These are phyloP conservation scores for Alitta virens DNA, from an alignment of 2,888 invertebrate genomes.

Conservation along the genomic window DNA sequence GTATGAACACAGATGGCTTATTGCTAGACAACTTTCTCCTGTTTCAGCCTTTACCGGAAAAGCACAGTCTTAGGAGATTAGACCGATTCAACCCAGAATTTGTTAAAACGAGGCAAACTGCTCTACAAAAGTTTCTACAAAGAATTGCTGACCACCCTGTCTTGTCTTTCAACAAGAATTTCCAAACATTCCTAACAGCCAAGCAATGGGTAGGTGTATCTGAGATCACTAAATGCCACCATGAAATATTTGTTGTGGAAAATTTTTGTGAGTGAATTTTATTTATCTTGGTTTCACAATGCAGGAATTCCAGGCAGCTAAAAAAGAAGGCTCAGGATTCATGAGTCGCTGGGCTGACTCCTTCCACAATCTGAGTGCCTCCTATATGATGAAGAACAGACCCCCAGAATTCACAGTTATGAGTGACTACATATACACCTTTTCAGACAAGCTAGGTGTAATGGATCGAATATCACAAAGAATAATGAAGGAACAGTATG, in stretches of 20 bases:
- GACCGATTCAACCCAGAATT: slow-evolving; percentile 73
- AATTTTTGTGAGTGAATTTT: neutral
- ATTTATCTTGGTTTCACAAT: slow-evolving; percentile 20
- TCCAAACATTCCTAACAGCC: slow-evolving; percentile 68
- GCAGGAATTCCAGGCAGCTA: slow-evolving; percentile 66
- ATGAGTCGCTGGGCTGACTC: slow-evolving; percentile 64
- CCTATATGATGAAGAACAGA: slow-evolving; percentile 63
- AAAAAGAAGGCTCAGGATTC: slow-evolving; percentile 64
- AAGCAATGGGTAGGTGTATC: slow-evolving; percentile 61
- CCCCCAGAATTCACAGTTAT: slow-evolving; percentile 67
- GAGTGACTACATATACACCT: slow-evolving; percentile 64
- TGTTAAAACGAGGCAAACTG: slow-evolving; percentile 67
- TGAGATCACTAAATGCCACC: neutral
- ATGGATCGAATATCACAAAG: slow-evolving; percentile 66
- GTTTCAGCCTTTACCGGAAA: slow-evolving; percentile 68
- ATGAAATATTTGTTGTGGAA: neutral
- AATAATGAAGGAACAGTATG: slow-evolving; percentile 30
- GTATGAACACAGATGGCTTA: neutral
- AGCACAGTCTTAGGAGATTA: slow-evolving; percentile 68
- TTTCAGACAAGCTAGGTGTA: slow-evolving; percentile 66
- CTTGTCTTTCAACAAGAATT: slow-evolving; percentile 66
- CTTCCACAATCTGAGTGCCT: slow-evolving; percentile 62
- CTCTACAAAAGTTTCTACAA: slow-evolving; percentile 67
- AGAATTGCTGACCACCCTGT: slow-evolving; percentile 71
- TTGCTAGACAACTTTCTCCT: slow-evolving; percentile 3